phyloP scores from a whole-genome alignment of 1,140 invertebrate species.

The Helicoverpa armigera region DNA sequence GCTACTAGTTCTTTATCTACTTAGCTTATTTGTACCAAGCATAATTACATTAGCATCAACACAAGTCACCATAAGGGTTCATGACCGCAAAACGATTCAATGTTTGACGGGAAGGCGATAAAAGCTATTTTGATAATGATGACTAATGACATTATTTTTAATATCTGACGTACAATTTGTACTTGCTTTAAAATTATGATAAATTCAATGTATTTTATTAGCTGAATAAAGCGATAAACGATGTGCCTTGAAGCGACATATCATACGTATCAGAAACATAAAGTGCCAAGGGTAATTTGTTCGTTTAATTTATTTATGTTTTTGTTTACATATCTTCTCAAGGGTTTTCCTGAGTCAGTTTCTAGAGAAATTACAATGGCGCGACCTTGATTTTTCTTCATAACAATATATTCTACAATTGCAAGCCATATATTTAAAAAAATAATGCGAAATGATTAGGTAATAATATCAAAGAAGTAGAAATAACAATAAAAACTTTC shows the following conservation, averaged over 20 bases:
- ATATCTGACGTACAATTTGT: constrained; percentile 13
- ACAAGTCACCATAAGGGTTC: constrained; percentile 3
- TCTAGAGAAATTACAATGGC: background rate
- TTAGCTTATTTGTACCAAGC: too few species aligned
- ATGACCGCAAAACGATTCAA: constrained; percentile 16
- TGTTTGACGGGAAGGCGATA: background rate
- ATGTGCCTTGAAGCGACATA: constrained; percentile 18
- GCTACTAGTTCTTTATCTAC: too few species aligned
- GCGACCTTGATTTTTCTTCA: background rate
- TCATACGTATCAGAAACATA: constrained; percentile 6
- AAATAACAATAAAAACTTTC: background rate
- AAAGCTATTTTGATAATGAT: constrained; percentile 23
- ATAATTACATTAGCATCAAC: constrained; percentile 1
- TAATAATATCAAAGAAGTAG: background rate
- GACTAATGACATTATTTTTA: constrained; percentile 19
- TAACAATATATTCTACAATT: background rate
- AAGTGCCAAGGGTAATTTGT: background rate
- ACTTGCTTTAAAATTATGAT: constrained; percentile 16
- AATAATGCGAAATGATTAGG: too few species aligned
- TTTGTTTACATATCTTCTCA: constrained; percentile 8
- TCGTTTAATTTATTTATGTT: constrained; percentile 1
- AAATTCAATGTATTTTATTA: constrained; percentile 39
- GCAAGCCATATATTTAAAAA: too few species aligned
- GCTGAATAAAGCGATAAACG: constrained; percentile 35
- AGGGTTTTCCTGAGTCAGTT: background rate